Evolutionary conservation across 2,797 vertebrate species (phyloP).

Genomic region (Gila robusta): DNA sequence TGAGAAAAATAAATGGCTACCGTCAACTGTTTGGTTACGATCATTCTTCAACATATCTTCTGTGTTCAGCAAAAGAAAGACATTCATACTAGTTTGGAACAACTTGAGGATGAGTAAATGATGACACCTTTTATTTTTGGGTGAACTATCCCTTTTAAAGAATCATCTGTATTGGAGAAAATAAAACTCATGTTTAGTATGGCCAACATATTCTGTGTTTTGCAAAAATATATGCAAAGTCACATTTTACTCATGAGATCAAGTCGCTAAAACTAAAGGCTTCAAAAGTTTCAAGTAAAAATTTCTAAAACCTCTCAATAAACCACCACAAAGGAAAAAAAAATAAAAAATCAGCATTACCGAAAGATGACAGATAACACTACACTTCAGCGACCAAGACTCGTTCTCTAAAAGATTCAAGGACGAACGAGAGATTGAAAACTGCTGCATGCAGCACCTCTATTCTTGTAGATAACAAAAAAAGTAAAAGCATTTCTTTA

Average conservation of each 20-base stretch:
- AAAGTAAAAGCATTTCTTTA: background rate
- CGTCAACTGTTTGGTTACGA: background rate
- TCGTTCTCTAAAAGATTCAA: background rate
- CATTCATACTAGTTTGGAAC: background rate
- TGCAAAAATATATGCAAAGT: background rate
- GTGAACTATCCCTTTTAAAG: background rate
- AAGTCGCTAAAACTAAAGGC: background rate
- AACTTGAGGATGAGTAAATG: background rate
- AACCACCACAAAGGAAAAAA: background rate
- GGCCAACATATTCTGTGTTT: background rate
- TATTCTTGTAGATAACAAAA: background rate
- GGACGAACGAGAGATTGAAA: constrained; percentile 20
- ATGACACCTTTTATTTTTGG: background rate
- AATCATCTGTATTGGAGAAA: background rate
- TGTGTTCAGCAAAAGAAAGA: background rate
- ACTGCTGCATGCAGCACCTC: background rate
- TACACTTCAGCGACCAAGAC: constrained; percentile 7
- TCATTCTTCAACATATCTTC: background rate
- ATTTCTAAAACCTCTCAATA: background rate
- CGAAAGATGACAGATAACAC: constrained; percentile 28
- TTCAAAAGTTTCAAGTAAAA: background rate
- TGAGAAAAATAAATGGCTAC: background rate
- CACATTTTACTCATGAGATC: background rate
- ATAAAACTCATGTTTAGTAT: background rate
- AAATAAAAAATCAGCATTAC: background rate